These are phyloP conservation scores for Pegoplata infirma DNA, from an alignment of 2,888 invertebrate species.

Conservation along the genomic window DNA sequence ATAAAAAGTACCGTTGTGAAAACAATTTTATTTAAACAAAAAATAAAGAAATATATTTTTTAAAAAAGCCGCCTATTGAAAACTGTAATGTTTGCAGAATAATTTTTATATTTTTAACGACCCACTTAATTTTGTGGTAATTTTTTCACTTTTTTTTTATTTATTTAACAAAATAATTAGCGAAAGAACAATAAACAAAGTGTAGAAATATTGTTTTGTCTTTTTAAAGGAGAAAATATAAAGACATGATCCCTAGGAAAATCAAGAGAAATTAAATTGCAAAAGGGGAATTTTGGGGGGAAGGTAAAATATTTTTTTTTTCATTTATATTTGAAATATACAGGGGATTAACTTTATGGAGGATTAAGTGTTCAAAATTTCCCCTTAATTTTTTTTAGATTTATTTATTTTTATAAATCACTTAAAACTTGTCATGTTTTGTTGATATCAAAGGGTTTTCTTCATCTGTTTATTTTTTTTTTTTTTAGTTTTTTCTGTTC, in stretches of 20 bases:
- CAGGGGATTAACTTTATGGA: no score
- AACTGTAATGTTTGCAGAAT: constrained; percentile 24
- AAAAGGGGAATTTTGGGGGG: no score
- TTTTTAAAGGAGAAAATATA: no score
- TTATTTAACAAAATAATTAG: constrained; percentile 39
- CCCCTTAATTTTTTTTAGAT: no score
- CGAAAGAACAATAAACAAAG: constrained; percentile 22
- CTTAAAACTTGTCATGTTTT: constrained; percentile 20
- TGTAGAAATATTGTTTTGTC: not conserved
- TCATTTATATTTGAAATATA: no score
- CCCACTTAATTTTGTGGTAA: constrained; percentile 41
- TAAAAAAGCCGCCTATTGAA: constrained; percentile 36
- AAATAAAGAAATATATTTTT: constrained; percentile 9
- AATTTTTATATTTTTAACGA: constrained; percentile 39
- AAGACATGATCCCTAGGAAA: no score
- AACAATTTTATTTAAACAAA: constrained; percentile 12
- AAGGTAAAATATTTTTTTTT: no score
- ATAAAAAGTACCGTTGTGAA: constrained; percentile 39
- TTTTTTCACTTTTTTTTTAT: constrained; percentile 1
- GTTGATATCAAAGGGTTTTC: constrained; percentile 12
- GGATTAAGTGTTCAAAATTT: no score
- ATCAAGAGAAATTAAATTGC: no score
- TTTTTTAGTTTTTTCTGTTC: constrained; percentile 21
- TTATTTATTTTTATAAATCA: not conserved
- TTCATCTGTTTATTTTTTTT: constrained; percentile 4